phyloP scores from a whole-genome alignment of 2,113 vertebrate species.

The Condylura cristata region DNA sequence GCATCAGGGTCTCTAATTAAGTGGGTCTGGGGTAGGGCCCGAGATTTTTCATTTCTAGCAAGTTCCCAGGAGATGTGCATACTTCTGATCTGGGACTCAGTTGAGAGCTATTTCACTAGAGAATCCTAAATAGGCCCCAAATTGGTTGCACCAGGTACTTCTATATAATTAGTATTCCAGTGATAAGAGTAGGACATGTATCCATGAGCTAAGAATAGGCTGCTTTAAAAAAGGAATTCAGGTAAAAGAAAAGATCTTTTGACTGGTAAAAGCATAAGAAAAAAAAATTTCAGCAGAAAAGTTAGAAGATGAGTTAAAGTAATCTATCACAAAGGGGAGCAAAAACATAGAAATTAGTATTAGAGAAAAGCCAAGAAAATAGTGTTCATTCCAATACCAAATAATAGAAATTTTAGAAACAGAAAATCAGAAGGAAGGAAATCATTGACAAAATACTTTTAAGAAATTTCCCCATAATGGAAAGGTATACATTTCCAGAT shows the following conservation, averaged over 20 bases:
- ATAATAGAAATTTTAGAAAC: background rate
- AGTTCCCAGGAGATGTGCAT: background rate
- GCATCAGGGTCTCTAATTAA: background rate
- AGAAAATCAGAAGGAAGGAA: background rate
- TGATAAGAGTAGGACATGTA: background rate
- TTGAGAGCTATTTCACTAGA: background rate
- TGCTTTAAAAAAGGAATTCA: slow-evolving; percentile 21
- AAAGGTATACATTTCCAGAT: background rate
- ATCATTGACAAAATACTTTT: background rate
- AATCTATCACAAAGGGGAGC: background rate
- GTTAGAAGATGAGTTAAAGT: slow-evolving; percentile 27
- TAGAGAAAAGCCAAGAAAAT: background rate
- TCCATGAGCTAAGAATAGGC: background rate
- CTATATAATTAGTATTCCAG: background rate
- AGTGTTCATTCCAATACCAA: background rate
- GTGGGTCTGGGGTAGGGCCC: background rate
- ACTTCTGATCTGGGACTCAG: background rate
- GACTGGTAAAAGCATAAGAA: slow-evolving; percentile 1
- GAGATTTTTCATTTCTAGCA: slow-evolving; percentile 44
- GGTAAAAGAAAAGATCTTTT: background rate
- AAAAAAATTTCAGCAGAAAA: background rate
- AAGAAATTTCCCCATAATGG: background rate
- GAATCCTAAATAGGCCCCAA: background rate
- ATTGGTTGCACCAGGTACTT: background rate
- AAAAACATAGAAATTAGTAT: background rate